Conservation (phyloP, 2,888 invertebrate species). For the Punctoribates punctum region DNA sequence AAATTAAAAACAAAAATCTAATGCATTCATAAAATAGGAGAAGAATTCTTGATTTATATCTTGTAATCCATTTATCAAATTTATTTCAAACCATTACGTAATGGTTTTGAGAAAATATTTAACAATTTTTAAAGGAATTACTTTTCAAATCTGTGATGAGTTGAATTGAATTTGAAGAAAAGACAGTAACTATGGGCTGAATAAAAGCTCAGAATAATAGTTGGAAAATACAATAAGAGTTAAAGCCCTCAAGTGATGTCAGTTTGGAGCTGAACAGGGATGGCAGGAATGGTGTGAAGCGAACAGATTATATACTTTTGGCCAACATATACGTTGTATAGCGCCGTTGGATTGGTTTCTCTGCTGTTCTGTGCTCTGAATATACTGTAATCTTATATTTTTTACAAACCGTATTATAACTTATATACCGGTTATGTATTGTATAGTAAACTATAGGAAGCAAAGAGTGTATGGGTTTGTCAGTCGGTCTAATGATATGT, state of each 20-base stretch:
- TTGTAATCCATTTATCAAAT: no score
- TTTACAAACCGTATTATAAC: background rate
- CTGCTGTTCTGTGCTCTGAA: background rate
- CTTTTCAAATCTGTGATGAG: background rate
- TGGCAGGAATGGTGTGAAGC: background rate
- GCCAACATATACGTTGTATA: no score
- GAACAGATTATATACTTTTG: background rate
- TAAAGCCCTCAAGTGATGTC: constrained; percentile 13
- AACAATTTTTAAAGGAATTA: background rate
- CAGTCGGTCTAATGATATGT: constrained; percentile 29
- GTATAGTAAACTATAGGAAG: background rate
- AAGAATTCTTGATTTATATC: background rate
- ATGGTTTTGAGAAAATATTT: background rate
- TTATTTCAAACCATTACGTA: no score
- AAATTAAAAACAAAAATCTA: background rate
- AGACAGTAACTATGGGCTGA: background rate
- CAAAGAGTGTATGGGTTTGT: constrained; percentile 27
- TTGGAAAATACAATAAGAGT: background rate
- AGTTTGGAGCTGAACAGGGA: background rate
- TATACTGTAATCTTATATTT: constrained; percentile 16
- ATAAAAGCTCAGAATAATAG: constrained; percentile 9
- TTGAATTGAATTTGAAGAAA: background rate
- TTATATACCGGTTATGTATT: background rate
- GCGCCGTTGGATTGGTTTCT: background rate
- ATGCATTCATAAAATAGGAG: background rate